Evolutionary conservation across 1,140 invertebrate species (phyloP), one percentile per base, ranked within the genome.

Genomic region (Drosophila orosa): DNA sequence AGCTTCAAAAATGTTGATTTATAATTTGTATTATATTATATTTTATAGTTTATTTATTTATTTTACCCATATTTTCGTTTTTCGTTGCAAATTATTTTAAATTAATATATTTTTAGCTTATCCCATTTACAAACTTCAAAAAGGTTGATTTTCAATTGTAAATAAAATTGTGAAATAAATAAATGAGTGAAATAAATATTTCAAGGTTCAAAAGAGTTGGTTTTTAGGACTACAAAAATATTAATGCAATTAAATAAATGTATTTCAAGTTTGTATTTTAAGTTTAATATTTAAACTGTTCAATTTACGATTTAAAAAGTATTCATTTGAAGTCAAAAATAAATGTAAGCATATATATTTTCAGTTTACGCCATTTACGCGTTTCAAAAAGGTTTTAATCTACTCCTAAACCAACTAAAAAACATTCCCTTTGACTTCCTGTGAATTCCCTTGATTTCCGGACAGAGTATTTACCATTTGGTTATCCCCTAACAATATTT

Each of bases 401-500:
- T 10, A 33, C 31, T 33, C 3, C 10, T 1, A 33, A 33, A 19
- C 3, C n/a, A 10, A 13, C 5, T 22, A 3, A 8, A 9, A 52
- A 10, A 5, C 0, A 13, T 27, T 22, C 15, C n/a, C 8, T 0
- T 7, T 40, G 0, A 3, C 0, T 9, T 47, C 0, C 5, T 17
- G 9, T 35, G 33, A 0, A 12, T 12, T 17, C 15, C 22, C 3
- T 22, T n/a, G 39, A 31, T 29, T 66, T 25, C 60, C 29, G 17
- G 3, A 3, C 19, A 68, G 65, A 42, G 65, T 66, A 68, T 68
- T 45, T 79, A 24, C 27, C 31, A 13, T 42, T 62, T 6, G 15
- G 24, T 6, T 3, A 22, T 25, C 9, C 3, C 19, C 25, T 2
- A 7, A 24, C 6, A 3, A 12, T 12, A 39, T 45, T 45, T 66